Conservation (phyloP, 2,113 vertebrate genomes). For the Egretta garzetta region DNA sequence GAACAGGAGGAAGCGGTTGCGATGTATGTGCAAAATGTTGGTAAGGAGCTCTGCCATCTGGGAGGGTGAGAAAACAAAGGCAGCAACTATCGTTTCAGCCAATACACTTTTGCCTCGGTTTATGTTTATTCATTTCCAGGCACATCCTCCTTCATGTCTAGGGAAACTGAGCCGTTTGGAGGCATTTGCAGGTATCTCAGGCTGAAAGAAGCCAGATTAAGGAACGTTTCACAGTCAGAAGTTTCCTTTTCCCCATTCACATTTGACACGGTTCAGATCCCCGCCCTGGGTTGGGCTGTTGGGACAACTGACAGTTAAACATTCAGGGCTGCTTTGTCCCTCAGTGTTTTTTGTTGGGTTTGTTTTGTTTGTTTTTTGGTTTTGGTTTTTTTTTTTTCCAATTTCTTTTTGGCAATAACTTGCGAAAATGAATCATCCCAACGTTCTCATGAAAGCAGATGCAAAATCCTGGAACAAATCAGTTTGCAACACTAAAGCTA, state of each 20-base stretch:
- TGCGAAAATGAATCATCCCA: constrained; percentile 44
- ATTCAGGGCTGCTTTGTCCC: not conserved
- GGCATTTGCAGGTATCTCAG: not conserved
- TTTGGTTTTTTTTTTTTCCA: not conserved
- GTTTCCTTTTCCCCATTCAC: not conserved
- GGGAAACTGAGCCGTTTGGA: not conserved
- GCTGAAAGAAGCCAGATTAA: not conserved
- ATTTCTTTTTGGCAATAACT: constrained; percentile 27
- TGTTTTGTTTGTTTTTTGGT: not conserved
- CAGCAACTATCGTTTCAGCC: constrained; percentile 2
- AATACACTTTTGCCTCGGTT: not conserved
- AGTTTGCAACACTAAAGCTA: constrained; percentile 52
- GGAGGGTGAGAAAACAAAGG: constrained; percentile 46
- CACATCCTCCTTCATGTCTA: not conserved
- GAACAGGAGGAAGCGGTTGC: constrained; percentile 23
- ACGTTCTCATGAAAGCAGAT: constrained; percentile 54
- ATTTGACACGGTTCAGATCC: rapidly evolving
- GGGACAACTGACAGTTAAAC: constrained; percentile 4
- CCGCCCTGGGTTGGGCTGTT: not conserved
- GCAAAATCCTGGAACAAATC: constrained; percentile 62
- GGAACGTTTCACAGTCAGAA: not conserved
- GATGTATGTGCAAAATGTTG: constrained; percentile 23
- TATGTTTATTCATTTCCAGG: not conserved
- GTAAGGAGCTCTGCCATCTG: constrained; percentile 55
- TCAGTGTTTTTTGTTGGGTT: not conserved